Percentiles rank a stretch among this genome's conserved stretches.
Conservation (phyloP, 2,797 vertebrate genomes). For the Dallia pectoralis region DNA sequence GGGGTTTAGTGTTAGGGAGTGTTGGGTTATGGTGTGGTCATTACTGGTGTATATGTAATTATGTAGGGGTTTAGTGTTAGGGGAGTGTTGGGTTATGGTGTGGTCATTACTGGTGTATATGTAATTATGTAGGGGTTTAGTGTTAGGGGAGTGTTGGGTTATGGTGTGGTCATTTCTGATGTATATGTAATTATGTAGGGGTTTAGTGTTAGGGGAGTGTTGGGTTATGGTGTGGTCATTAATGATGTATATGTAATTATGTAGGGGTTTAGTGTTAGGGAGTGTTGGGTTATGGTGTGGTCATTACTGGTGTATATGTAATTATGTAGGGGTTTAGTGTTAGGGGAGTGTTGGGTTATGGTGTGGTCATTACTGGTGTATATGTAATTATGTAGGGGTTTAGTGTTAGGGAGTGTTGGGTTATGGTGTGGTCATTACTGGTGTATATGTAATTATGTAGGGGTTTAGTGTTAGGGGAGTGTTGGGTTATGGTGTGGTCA, state of each 20-base stretch:
- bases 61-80: slow-evolving; percentile 2
- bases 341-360: neutral
- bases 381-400: neutral
- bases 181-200: neutral
- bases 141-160: slow-evolving; percentile 2
- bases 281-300: neutral
- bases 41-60: too few relatives aligned
- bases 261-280: slow-evolving; percentile 1
- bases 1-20: slow-evolving; percentile 3
- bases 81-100: neutral
- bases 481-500: neutral
- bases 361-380: too few relatives aligned
- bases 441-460: neutral
- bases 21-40: neutral
- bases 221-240: neutral
- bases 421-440: neutral
- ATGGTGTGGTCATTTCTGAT: neutral
- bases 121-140: neutral
- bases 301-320: too few relatives aligned
- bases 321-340: slow-evolving; percentile 2
- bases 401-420: slow-evolving; percentile 1
- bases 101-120: too few relatives aligned
- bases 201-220: slow-evolving; percentile 6
- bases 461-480: slow-evolving; percentile 5
- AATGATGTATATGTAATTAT: too few relatives aligned